Conservation (phyloP, 2,888 invertebrate genomes). For the Artemia sinica region DNA sequence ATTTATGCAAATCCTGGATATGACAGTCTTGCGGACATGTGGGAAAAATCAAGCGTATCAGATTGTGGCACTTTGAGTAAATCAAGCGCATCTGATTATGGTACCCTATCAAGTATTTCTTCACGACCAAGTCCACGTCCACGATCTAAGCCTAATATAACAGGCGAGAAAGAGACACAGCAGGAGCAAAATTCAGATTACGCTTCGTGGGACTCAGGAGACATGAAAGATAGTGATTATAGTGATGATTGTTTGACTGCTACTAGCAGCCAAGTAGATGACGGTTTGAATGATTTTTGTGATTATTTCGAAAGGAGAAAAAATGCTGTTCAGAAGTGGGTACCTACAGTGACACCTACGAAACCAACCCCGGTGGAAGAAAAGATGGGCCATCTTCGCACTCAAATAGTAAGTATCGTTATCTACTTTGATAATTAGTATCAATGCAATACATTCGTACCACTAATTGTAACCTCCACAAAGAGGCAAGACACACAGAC, state of each 20-base stretch:
- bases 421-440: too few relatives aligned
- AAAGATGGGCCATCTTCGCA: slow-evolving; percentile 9
- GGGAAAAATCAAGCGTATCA: slow-evolving; percentile 8
- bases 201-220: background rate
- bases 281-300: slow-evolving; percentile 3
- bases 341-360: background rate
- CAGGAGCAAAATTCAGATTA: background rate
- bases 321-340: slow-evolving; percentile 3
- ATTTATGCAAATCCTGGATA: background rate
- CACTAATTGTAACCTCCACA: too few relatives aligned
- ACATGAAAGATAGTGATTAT: background rate
- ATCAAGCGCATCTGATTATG: slow-evolving; percentile 7
- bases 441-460: too few relatives aligned
- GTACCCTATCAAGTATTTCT: slow-evolving; percentile 1
- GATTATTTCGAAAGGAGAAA: background rate
- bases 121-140: background rate
- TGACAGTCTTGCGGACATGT: background rate
- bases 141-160: background rate
- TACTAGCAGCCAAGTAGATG: background rate
- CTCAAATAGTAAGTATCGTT: background rate
- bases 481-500: too few relatives aligned
- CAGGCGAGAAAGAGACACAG: background rate
- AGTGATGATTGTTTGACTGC: background rate
- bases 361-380: slow-evolving; percentile 7
- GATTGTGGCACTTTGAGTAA: slow-evolving; percentile 8